These are phyloP conservation scores for Heliornis fulica DNA, from an alignment of 2,113 vertebrate genomes.

Conservation along the genomic window DNA sequence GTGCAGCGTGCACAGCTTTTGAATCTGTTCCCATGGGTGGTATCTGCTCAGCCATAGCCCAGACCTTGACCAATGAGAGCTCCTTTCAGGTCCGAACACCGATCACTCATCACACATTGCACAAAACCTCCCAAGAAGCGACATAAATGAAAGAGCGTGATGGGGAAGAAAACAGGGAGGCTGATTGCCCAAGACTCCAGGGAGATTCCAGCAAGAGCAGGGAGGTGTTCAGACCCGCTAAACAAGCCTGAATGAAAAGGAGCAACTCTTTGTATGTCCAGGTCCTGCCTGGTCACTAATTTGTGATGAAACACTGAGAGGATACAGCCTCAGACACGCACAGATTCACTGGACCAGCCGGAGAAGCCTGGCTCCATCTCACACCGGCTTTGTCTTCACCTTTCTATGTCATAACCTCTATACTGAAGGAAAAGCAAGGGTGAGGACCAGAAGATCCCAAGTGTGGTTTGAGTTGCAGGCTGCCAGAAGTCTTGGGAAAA, in stretches of 20 bases:
- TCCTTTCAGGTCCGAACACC: background rate
- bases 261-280: background rate
- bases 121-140: conserved; percentile 25
- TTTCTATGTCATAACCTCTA: fast-evolving
- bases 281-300: background rate
- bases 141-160: fast-evolving
- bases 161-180: background rate
- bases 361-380: background rate
- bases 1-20: background rate
- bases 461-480: background rate
- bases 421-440: background rate
- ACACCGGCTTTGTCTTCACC: background rate
- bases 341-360: background rate
- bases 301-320: background rate
- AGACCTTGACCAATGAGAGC: background rate
- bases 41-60: background rate
- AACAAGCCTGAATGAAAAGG: background rate
- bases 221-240: background rate
- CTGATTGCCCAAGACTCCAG: background rate
- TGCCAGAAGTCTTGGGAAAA: background rate
- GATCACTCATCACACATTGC: background rate
- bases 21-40: background rate
- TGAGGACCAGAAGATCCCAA: background rate
- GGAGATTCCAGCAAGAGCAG: background rate
- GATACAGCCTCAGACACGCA: background rate